phyloP scores from a whole-genome alignment of 2,113 vertebrate genomes.

The Rhynchopsitta pachyrhyncha region DNA sequence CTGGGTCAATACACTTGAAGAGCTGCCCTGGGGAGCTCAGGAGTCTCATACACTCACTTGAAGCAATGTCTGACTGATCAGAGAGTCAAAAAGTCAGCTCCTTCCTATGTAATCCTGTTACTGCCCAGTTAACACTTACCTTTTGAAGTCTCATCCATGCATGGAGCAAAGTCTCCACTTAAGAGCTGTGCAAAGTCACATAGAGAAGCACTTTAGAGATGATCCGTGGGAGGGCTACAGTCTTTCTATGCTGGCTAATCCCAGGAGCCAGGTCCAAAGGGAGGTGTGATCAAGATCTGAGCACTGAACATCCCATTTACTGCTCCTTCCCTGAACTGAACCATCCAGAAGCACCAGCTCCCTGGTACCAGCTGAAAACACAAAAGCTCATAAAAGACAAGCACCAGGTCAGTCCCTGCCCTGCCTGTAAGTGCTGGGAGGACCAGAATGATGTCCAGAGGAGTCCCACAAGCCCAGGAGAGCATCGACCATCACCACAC shows the following conservation, averaged over 20 bases:
- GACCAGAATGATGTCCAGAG: rapidly evolving
- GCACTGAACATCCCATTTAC: background rate
- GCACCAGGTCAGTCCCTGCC: background rate
- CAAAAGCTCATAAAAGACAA: background rate
- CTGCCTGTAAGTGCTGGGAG: background rate
- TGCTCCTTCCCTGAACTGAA: background rate
- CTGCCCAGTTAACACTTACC: background rate
- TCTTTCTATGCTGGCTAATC: background rate
- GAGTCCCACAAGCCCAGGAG: background rate
- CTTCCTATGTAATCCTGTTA: background rate
- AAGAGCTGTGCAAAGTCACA: background rate
- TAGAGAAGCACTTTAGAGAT: background rate
- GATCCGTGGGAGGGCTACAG: background rate
- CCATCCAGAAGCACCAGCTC: background rate
- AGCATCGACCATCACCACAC: background rate
- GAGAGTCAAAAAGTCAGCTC: background rate
- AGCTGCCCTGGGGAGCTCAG: background rate
- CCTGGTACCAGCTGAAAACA: background rate
- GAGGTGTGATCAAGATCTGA: background rate
- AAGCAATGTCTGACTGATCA: background rate
- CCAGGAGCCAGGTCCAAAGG: background rate
- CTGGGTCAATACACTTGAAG: background rate
- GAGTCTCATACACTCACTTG: rapidly evolving
- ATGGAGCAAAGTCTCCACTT: background rate
- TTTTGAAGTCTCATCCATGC: background rate